Evolutionary conservation across 2,888 invertebrate species (phyloP).

Genomic region (Glyphotaelius pellucidus): DNA sequence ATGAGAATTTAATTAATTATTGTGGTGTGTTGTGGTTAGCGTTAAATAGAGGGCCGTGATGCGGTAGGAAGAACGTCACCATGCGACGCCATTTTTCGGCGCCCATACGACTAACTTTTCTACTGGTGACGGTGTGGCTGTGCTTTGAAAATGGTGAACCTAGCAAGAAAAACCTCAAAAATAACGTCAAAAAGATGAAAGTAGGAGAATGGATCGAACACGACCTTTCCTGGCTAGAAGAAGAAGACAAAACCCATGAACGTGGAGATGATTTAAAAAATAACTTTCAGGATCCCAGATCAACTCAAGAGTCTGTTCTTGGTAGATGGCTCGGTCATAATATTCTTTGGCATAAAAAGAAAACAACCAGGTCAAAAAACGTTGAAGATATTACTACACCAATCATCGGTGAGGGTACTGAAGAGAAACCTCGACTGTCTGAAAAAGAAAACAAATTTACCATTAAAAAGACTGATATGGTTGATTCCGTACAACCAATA

Average conservation of each 20-base stretch:
- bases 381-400: neutral
- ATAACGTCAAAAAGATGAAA: neutral
- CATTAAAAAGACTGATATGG: slow-evolving; percentile 12
- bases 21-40: neutral
- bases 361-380: neutral
- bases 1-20: neutral
- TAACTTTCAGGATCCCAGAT: neutral
- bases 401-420: neutral
- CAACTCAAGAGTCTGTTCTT: slow-evolving; percentile 9
- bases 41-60: slow-evolving; percentile 30
- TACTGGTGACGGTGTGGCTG: slow-evolving; percentile 43
- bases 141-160: slow-evolving; percentile 58
- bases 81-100: slow-evolving; percentile 30
- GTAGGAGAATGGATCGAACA: slow-evolving; percentile 15
- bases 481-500: neutral
- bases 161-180: neutral
- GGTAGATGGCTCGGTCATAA: slow-evolving; percentile 43
- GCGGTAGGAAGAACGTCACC: slow-evolving; percentile 31
- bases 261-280: neutral
- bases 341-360: slow-evolving; percentile 21
- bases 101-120: slow-evolving; percentile 51
- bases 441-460: neutral
- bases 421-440: neutral
- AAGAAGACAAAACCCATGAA: neutral
- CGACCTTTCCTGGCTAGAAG: slow-evolving; percentile 8